phyloP scores from a whole-genome alignment of 2,113 vertebrate species.

The Delphinus delphis region DNA sequence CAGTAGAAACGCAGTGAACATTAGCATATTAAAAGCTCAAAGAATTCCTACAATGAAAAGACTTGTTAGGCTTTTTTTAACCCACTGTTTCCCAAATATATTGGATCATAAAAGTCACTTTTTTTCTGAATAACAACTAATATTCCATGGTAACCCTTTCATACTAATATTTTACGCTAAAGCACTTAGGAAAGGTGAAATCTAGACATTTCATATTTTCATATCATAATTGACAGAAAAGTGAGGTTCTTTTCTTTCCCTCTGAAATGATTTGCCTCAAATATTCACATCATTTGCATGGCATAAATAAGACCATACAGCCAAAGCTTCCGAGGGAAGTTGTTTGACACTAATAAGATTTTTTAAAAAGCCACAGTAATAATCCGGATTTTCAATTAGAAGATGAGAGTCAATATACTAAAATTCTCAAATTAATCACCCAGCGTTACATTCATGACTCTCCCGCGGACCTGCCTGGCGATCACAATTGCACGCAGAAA shows the following conservation, averaged over 20 bases:
- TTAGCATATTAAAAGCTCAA: conserved; percentile 65
- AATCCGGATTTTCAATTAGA: conserved; percentile 71
- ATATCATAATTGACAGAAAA: neutral
- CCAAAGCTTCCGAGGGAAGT: conserved; percentile 43
- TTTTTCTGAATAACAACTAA: neutral
- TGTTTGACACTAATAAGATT: conserved; percentile 9
- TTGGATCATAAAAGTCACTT: neutral
- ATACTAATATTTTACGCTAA: neutral
- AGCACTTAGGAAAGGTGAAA: neutral
- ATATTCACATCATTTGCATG: neutral
- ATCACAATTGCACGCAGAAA: conserved; percentile 57
- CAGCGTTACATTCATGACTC: conserved; percentile 36
- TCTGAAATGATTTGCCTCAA: conserved; percentile 33
- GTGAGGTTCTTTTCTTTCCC: conserved; percentile 9
- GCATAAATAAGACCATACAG: neutral
- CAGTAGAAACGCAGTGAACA: neutral
- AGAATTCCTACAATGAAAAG: conserved; percentile 53
- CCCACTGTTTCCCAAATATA: conserved; percentile 12
- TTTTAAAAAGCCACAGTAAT: conserved; percentile 65
- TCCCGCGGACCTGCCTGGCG: conserved; percentile 43
- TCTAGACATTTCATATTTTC: neutral
- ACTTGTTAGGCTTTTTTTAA: conserved; percentile 44
- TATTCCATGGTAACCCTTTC: neutral
- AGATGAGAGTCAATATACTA: conserved; percentile 69
- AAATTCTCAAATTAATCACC: conserved; percentile 75